Conservation (phyloP, 2,113 vertebrate genomes). For the Chamaetylas fuelleborni region DNA sequence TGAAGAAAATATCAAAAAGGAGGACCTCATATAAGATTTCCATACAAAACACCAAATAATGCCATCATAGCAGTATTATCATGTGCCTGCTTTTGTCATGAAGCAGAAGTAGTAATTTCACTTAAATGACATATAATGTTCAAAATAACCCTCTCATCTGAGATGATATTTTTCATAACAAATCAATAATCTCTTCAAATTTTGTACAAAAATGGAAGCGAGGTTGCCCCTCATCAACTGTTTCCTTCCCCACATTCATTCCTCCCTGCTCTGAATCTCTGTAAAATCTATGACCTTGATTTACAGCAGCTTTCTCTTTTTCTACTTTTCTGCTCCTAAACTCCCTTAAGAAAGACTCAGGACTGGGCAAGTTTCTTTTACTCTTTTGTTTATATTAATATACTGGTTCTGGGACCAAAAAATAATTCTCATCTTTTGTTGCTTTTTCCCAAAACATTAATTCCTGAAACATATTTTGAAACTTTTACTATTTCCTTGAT, state of each 20-base stretch:
- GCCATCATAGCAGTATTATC: neutral
- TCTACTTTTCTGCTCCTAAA: neutral
- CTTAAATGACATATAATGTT: neutral
- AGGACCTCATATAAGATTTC: neutral
- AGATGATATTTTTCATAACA: neutral
- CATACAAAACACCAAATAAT: neutral
- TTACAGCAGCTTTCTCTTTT: neutral
- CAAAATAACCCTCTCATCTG: neutral
- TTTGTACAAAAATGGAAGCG: neutral
- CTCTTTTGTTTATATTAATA: neutral
- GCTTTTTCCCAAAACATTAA: neutral
- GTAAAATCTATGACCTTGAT: neutral
- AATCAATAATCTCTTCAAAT: neutral
- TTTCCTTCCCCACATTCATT: neutral
- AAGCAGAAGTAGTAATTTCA: neutral
- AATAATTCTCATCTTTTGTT: neutral
- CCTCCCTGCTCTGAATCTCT: neutral
- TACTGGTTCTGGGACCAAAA: neutral
- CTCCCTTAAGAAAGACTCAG: neutral
- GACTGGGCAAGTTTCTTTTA: neutral
- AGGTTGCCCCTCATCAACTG: neutral
- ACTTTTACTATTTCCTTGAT: neutral
- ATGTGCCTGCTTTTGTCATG: neutral
- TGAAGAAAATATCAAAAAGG: neutral
- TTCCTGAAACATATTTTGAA: neutral